These are phyloP conservation scores for Menidia beryllina DNA, from an alignment of 2,113 vertebrate genomes.

Conservation along the genomic window DNA sequence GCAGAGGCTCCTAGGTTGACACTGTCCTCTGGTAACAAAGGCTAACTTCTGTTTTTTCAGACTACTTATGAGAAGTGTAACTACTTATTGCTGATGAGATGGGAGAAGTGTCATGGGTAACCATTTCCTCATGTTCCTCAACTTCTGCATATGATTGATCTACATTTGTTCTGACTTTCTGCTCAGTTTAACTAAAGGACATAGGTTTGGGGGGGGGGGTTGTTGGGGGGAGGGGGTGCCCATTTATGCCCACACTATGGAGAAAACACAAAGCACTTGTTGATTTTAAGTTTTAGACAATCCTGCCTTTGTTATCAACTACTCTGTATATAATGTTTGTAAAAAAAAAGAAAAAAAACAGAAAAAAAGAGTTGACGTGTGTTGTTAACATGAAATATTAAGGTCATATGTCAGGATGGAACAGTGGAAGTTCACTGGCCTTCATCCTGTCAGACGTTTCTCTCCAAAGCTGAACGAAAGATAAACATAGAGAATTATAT, in stretches of 20 bases:
- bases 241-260: slow-evolving; percentile 45
- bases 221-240: slow-evolving; percentile 12
- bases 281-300: slow-evolving; percentile 77
- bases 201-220: neutral
- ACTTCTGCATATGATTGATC: slow-evolving; percentile 27
- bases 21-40: too few relatives aligned
- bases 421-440: slow-evolving; percentile 64
- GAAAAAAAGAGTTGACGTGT: slow-evolving; percentile 54
- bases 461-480: slow-evolving; percentile 72
- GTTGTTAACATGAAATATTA: slow-evolving; percentile 68
- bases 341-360: slow-evolving; percentile 22
- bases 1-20: too few relatives aligned
- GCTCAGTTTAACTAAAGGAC: slow-evolving; percentile 16
- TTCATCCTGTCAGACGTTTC: slow-evolving; percentile 66
- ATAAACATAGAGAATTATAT: slow-evolving; percentile 75
- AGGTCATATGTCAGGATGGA: slow-evolving; percentile 59
- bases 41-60: neutral
- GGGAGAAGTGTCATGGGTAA: slow-evolving; percentile 26
- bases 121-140: slow-evolving; percentile 50
- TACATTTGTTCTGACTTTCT: slow-evolving; percentile 25
- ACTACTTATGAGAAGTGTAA: slow-evolving; percentile 10
- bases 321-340: slow-evolving; percentile 75
- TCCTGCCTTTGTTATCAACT: slow-evolving; percentile 75
- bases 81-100: slow-evolving; percentile 32
- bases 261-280: slow-evolving; percentile 72